Conservation (phyloP, 2,888 invertebrate species). For the Amblyteles armatorius region DNA sequence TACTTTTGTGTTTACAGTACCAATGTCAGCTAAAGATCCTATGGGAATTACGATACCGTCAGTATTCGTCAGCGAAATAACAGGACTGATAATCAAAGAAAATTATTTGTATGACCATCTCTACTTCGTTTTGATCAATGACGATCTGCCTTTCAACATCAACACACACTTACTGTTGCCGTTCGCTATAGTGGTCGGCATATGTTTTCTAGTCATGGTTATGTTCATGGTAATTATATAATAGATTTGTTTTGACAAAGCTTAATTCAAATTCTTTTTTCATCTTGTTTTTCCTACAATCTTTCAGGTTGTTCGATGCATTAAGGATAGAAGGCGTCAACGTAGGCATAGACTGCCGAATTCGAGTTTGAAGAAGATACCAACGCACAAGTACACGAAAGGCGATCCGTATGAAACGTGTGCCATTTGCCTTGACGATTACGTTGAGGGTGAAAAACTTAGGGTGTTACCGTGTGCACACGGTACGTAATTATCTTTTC, state of each 20-base stretch:
- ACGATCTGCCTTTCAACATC: slow-evolving; percentile 93
- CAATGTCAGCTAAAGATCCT: slow-evolving; percentile 92
- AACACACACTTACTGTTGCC: slow-evolving; percentile 96
- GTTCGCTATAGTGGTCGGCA: slow-evolving; percentile 96
- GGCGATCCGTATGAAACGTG: slow-evolving; percentile 98
- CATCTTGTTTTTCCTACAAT: slow-evolving; percentile 33
- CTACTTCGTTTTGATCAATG: slow-evolving; percentile 92
- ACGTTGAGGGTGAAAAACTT: slow-evolving; percentile 97
- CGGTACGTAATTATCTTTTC: slow-evolving; percentile 87
- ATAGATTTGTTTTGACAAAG: neutral
- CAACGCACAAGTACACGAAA: slow-evolving; percentile 97
- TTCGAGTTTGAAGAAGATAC: slow-evolving; percentile 95
- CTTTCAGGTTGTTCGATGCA: slow-evolving; percentile 93
- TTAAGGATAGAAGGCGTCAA: slow-evolving; percentile 93
- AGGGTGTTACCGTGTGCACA: slow-evolving; percentile 98
- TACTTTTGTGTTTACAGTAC: slow-evolving; percentile 85
- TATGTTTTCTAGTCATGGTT: slow-evolving; percentile 96
- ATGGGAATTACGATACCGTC: slow-evolving; percentile 91
- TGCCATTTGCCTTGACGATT: slow-evolving; percentile 99
- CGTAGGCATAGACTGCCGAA: slow-evolving; percentile 94
- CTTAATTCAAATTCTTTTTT: neutral
- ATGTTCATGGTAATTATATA: slow-evolving; percentile 90
- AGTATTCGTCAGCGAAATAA: slow-evolving; percentile 92
- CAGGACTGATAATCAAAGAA: slow-evolving; percentile 88
- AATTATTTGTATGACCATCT: slow-evolving; percentile 88